Percentiles rank a stretch among this genome's conserved stretches.
phyloP scores from a whole-genome alignment of 2,888 invertebrate species.

The Craniophora ligustri region DNA sequence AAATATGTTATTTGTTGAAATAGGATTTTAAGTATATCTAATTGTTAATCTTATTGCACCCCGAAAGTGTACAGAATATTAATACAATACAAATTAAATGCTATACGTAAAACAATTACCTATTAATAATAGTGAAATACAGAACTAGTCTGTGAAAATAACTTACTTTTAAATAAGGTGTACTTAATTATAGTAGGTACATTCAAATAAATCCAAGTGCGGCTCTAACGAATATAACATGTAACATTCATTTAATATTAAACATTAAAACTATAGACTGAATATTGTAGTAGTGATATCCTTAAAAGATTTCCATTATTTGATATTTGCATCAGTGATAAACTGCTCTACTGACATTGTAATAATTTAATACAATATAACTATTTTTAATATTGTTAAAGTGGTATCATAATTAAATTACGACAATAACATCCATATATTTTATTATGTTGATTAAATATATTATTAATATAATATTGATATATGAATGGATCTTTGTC shows the following conservation, averaged over 20 bases:
- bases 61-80: conserved; percentile 12
- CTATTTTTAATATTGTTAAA: conserved; percentile 23
- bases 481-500: conserved; percentile 46
- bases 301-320: conserved; percentile 17
- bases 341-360: conserved; percentile 43
- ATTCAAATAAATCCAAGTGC: conserved; percentile 17
- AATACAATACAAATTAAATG: background rate
- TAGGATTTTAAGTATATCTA: background rate
- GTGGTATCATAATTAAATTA: conserved; percentile 40
- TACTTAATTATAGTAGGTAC: conserved; percentile 6
- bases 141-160: background rate
- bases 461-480: conserved; percentile 39
- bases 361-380: conserved; percentile 21
- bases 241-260: conserved; percentile 40
- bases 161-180: conserved; percentile 10
- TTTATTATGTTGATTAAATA: conserved; percentile 39
- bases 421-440: conserved; percentile 48
- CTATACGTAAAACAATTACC: background rate
- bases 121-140: background rate
- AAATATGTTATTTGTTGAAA: background rate
- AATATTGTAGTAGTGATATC: conserved; percentile 30
- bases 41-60: background rate
- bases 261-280: conserved; percentile 40
- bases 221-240: conserved; percentile 43
- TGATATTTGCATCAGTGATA: conserved; percentile 20